A percentile compares a stretch with the other conserved stretches of the same genome.
These are phyloP conservation scores for Seriola rivoliana DNA, from an alignment of 2,113 vertebrate species.

Conservation along the genomic window DNA sequence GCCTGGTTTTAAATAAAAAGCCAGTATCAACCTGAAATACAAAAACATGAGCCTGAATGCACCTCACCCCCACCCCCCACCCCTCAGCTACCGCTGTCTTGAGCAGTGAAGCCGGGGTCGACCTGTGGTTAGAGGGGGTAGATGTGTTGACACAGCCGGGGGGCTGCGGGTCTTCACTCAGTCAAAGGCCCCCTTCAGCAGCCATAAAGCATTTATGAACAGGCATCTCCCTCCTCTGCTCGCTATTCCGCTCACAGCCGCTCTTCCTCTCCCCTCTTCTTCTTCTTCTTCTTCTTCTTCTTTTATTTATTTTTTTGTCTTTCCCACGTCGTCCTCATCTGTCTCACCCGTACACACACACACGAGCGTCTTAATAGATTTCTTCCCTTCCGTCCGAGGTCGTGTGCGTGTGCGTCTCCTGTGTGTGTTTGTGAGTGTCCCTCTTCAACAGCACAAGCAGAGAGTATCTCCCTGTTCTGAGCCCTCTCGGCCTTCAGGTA, in stretches of 20 bases:
- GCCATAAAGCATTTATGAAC: slow-evolving; percentile 79
- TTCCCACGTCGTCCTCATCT: slow-evolving; percentile 15
- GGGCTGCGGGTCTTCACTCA: slow-evolving; percentile 33
- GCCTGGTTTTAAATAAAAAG: background rate
- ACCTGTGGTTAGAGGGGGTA: slow-evolving; percentile 64
- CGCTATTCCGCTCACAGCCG: slow-evolving; percentile 69
- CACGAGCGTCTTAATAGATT: slow-evolving; percentile 46
- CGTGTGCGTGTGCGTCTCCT: slow-evolving; percentile 23
- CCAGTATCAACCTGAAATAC: background rate
- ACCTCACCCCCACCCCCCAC: background rate
- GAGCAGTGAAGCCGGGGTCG: slow-evolving; percentile 20
- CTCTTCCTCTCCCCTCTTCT: slow-evolving; percentile 12
- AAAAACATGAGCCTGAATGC: rapidly evolving
- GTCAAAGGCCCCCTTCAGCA: slow-evolving; percentile 70
- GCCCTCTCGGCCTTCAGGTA: slow-evolving; percentile 67
- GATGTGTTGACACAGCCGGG: slow-evolving; percentile 59
- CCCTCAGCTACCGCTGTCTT: slow-evolving; percentile 25
- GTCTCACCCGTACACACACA: slow-evolving; percentile 4
- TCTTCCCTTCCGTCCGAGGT: background rate
- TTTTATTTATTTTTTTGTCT: background rate
- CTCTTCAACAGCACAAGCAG: slow-evolving; percentile 59
- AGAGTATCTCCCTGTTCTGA: slow-evolving; percentile 44
- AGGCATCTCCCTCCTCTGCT: slow-evolving; percentile 63
- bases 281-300: background rate
- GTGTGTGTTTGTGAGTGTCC: slow-evolving; percentile 63